Conservation (phyloP, 2,113 vertebrate genomes). For the Cyprinus carpio region DNA sequence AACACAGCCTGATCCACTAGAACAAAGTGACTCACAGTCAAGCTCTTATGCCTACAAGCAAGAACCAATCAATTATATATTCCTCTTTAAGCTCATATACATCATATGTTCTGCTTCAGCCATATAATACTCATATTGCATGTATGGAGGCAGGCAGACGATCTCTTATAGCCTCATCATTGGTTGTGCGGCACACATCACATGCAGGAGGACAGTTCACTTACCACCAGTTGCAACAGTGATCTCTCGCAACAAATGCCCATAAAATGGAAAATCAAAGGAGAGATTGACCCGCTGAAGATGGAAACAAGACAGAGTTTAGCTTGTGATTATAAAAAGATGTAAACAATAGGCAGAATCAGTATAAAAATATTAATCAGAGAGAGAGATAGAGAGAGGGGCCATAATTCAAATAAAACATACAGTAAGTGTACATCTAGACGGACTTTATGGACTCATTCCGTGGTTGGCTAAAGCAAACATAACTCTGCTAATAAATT, state of each 20-base stretch:
- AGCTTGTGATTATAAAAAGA: neutral
- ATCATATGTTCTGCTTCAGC: constrained; percentile 11
- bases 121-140: neutral
- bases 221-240: constrained; percentile 91
- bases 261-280: constrained; percentile 91
- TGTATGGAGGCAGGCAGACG: neutral
- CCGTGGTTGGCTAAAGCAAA: constrained; percentile 38
- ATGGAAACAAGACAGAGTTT: constrained; percentile 36
- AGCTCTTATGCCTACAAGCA: constrained; percentile 37
- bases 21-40: constrained; percentile 9
- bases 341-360: neutral
- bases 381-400: neutral
- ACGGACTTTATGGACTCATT: neutral
- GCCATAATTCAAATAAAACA: neutral
- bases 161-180: neutral
- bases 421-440: constrained; percentile 3
- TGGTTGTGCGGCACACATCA: neutral
- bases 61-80: constrained; percentile 39
- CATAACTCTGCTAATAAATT: constrained; percentile 48
- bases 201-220: constrained; percentile 59
- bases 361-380: neutral
- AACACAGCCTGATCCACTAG: constrained; percentile 1
- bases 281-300: constrained; percentile 89
- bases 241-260: constrained; percentile 88
- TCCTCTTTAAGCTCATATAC: neutral